Evolutionary conservation across 1,140 invertebrate genomes (phyloP).

Genomic region (Lepidurus arcticus): DNA sequence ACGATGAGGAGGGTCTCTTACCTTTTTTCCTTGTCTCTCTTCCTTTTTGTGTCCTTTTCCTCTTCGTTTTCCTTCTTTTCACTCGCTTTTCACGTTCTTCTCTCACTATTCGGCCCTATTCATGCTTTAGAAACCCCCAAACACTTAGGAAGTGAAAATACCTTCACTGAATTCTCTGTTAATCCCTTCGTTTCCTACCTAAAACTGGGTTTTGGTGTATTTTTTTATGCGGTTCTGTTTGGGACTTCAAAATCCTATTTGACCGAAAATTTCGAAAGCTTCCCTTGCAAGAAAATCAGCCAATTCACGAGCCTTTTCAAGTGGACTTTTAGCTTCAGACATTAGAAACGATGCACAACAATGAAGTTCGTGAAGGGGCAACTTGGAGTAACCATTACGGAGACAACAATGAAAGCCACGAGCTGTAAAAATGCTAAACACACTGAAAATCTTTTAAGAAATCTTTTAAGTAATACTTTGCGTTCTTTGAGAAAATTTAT

Average conservation of each 20-base stretch:
- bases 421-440: too few species aligned
- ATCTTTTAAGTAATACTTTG: too few species aligned
- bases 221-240: not conserved
- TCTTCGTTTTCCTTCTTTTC: not conserved
- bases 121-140: not conserved
- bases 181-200: too few species aligned
- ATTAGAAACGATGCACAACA: not conserved
- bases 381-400: too few species aligned
- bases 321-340: not conserved
- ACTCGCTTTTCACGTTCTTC: not conserved
- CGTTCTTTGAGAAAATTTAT: too few species aligned
- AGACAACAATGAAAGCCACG: too few species aligned
- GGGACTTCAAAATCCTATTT: not conserved
- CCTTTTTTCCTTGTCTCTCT: not conserved
- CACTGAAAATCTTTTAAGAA: too few species aligned
- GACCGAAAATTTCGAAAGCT: not conserved
- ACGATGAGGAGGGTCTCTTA: conserved; percentile 13
- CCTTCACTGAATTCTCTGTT: too few species aligned
- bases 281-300: conserved; percentile 11
- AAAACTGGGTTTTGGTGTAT: too few species aligned
- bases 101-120: not conserved
- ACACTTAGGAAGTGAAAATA: not conserved
- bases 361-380: not conserved
- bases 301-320: not conserved
- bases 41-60: not conserved